These are phyloP conservation scores for Chironomus riparius DNA, from an alignment of 2,888 invertebrate genomes.

Conservation along the genomic window DNA sequence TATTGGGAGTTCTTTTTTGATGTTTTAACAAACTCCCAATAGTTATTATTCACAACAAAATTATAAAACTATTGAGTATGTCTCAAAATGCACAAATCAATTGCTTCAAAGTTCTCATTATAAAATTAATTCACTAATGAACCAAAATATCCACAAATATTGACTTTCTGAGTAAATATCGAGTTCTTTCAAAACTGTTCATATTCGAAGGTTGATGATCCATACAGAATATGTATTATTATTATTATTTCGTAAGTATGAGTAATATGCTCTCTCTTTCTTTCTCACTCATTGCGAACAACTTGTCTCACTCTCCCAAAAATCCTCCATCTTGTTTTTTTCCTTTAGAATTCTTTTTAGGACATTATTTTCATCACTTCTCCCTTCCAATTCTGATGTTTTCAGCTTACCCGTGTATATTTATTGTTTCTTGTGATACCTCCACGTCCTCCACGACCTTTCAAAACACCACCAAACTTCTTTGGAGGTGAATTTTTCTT, in stretches of 20 bases:
- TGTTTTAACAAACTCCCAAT: too few species aligned
- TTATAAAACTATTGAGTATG: too few species aligned
- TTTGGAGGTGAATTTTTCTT: constrained; percentile 41
- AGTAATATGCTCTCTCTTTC: not conserved
- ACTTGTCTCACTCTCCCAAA: not conserved
- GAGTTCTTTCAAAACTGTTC: too few species aligned
- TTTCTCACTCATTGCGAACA: not conserved
- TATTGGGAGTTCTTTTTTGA: too few species aligned
- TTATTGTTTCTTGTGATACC: constrained; percentile 48
- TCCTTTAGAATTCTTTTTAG: not conserved
- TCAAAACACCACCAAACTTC: constrained; percentile 45
- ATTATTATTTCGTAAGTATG: not conserved
- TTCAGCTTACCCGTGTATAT: constrained; percentile 59
- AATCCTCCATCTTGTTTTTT: constrained; percentile 19
- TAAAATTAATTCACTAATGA: too few species aligned
- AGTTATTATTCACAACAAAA: too few species aligned
- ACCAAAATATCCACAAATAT: too few species aligned
- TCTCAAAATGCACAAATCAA: too few species aligned
- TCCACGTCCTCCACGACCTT: constrained; percentile 65
- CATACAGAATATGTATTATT: not conserved
- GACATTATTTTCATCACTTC: not conserved
- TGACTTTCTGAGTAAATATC: too few species aligned
- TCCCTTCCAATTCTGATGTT: not conserved
- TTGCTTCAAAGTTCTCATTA: too few species aligned
- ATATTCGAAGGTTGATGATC: too few species aligned